phyloP scores from a whole-genome alignment of 2,888 invertebrate species.

The Mesorhabditis spiculigera region DNA sequence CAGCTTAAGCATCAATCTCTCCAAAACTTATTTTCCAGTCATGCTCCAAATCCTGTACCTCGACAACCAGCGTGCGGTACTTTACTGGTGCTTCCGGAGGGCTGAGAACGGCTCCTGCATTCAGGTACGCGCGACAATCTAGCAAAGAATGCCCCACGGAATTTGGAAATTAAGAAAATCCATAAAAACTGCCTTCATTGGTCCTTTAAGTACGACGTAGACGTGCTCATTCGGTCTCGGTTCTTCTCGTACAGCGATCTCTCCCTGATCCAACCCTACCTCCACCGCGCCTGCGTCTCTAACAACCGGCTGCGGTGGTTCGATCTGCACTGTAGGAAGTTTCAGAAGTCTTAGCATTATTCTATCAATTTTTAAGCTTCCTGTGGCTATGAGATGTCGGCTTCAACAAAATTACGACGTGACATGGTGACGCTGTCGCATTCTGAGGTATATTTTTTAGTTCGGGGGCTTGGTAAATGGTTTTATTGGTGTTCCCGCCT shows the following conservation, averaged over 20 bases:
- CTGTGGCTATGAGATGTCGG: constrained; percentile 36
- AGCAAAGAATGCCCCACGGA: too few species aligned
- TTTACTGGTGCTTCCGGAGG: constrained; percentile 36
- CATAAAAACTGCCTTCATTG: too few species aligned
- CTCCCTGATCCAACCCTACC: constrained; percentile 34
- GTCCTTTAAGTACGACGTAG: background rate
- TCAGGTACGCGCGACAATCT: background rate
- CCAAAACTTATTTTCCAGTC: constrained; percentile 19
- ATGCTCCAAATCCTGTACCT: constrained; percentile 35
- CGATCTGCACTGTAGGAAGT: constrained; percentile 37
- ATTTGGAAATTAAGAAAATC: too few species aligned
- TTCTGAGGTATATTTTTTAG: constrained; percentile 19
- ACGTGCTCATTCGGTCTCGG: constrained; percentile 18
- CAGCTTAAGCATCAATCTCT: background rate
- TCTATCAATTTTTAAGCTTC: constrained; percentile 22
- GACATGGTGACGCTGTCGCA: constrained; percentile 41
- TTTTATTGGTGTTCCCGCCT: too few species aligned
- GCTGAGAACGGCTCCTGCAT: constrained; percentile 27
- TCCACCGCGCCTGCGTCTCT: constrained; percentile 36
- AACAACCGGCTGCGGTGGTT: constrained; percentile 38
- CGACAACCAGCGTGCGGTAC: constrained; percentile 39
- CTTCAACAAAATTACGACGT: constrained; percentile 31
- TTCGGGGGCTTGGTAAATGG: too few species aligned
- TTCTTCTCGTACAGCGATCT: constrained; percentile 39
- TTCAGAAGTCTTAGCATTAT: background rate